These are phyloP conservation scores for Muscicapa comitata DNA, from an alignment of 2,797 vertebrate genomes.

Conservation along the genomic window DNA sequence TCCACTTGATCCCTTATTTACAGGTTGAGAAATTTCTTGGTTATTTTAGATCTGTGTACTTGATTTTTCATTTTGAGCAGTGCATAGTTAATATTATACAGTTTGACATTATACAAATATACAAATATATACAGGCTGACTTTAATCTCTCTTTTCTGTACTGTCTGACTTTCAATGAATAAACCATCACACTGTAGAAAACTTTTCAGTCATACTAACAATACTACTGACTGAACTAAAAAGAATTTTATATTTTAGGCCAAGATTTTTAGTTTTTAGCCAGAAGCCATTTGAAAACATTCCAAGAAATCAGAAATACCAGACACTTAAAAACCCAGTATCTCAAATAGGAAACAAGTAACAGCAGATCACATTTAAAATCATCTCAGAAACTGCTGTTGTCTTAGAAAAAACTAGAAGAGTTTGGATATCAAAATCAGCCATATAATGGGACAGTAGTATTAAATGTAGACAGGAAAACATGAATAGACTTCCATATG, in stretches of 20 bases:
- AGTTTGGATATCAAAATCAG: background rate
- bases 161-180: background rate
- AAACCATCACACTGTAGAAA: background rate
- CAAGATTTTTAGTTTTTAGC: background rate
- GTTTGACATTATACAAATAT: background rate
- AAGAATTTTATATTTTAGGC: background rate
- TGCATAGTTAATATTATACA: background rate
- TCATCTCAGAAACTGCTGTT: background rate
- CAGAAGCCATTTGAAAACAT: background rate
- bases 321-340: background rate
- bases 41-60: background rate
- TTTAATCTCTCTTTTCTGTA: background rate
- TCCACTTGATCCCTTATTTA: background rate
- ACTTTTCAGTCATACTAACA: background rate
- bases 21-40: background rate
- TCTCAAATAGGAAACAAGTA: background rate
- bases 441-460: background rate
- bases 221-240: background rate
- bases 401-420: background rate
- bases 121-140: background rate
- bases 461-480: background rate
- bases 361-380: background rate
- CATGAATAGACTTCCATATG: background rate
- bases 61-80: background rate
- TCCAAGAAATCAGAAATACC: slow-evolving; percentile 7